These are phyloP conservation scores for Tapirus terrestris DNA, from an alignment of 2,113 vertebrate species.

Conservation along the genomic window DNA sequence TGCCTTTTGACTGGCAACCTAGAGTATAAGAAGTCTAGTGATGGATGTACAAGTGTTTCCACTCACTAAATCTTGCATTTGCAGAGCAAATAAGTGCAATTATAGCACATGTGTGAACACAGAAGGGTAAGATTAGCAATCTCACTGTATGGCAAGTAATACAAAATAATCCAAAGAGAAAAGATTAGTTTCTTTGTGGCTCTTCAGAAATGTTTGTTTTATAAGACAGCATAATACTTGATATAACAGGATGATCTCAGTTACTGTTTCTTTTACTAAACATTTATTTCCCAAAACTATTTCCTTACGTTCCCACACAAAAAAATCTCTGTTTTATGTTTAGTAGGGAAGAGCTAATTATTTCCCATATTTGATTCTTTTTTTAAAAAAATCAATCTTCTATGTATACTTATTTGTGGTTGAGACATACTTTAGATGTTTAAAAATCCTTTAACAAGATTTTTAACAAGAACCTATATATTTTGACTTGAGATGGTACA, in stretches of 20 bases:
- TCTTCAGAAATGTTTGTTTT: slow-evolving; percentile 48
- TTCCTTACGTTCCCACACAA: not conserved
- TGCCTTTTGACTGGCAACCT: not conserved
- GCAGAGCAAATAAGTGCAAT: not conserved
- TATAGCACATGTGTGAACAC: not conserved
- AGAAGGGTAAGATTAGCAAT: not conserved
- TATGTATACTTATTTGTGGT: not conserved
- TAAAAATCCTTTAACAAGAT: not conserved
- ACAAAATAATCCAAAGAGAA: slow-evolving; percentile 3
- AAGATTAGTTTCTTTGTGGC: not conserved
- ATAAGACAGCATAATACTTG: not conserved
- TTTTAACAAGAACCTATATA: not conserved
- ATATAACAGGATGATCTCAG: not conserved
- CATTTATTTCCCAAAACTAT: not conserved
- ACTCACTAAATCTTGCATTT: not conserved
- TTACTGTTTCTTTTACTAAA: not conserved
- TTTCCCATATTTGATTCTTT: not conserved
- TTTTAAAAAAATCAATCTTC: not conserved
- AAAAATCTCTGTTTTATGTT: not conserved
- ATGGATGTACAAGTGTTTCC: not conserved
- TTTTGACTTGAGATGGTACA: not conserved
- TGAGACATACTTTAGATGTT: not conserved
- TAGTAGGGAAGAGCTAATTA: not conserved
- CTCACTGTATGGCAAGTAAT: not conserved
- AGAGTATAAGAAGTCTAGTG: not conserved